Percentiles rank a stretch among this genome's conserved stretches.
Evolutionary conservation across 1,140 invertebrate genomes (phyloP).

Genomic region (Triops cancriformis): DNA sequence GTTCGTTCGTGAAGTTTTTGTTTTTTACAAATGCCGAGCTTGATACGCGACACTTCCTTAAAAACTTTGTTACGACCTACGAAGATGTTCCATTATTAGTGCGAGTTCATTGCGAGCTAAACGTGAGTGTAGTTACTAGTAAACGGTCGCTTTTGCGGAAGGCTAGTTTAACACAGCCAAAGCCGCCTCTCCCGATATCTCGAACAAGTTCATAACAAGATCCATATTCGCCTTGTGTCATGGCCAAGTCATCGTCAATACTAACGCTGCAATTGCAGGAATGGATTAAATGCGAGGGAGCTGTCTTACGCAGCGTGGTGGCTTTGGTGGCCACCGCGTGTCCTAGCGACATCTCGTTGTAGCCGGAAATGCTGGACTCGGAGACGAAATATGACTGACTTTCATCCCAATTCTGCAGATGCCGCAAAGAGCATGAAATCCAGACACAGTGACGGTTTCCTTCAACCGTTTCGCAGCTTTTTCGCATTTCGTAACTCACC

Average conservation of each 20-base stretch:
- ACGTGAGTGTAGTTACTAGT: constrained; percentile 40
- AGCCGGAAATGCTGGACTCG: not conserved
- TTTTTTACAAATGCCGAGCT: constrained; percentile 56
- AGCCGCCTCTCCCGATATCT: constrained; percentile 65
- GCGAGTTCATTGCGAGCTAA: not conserved
- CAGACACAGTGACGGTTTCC: constrained; percentile 23
- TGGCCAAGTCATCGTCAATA: constrained; percentile 39
- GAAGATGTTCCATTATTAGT: constrained; percentile 3
- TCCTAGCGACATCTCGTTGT: not conserved
- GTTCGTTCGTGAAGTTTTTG: constrained; percentile 36
- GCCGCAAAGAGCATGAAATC: constrained; percentile 41
- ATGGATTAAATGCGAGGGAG: constrained; percentile 40
- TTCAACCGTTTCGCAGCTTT: not conserved
- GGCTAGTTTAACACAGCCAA: constrained; percentile 62
- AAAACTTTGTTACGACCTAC: constrained; percentile 63
- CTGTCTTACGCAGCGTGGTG: not conserved
- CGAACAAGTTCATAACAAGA: constrained; percentile 57
- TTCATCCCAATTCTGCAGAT: constrained; percentile 39
- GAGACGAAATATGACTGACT: not conserved
- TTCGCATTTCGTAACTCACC: constrained; percentile 39
- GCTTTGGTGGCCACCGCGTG: not conserved
- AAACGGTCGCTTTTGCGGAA: constrained; percentile 51
- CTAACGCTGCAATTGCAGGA: not conserved
- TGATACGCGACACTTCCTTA: constrained; percentile 58
- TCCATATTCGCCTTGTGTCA: constrained; percentile 49